Conservation (phyloP, 2,888 invertebrate genomes). For the Acleris laterana region DNA sequence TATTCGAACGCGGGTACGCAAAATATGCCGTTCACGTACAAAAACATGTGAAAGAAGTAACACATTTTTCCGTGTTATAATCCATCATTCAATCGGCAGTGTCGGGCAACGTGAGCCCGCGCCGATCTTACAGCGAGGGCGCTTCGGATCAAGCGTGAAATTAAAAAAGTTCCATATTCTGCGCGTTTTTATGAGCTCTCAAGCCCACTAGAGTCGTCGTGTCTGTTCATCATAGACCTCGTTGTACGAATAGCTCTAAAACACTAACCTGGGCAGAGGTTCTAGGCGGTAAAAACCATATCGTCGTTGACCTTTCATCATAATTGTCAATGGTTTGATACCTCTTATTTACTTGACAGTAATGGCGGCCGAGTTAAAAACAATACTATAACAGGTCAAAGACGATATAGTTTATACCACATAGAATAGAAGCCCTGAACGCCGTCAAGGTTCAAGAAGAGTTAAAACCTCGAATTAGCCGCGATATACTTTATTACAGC, state of each 20-base stretch:
- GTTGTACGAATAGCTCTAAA: not conserved
- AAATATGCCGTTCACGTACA: conserved; percentile 31
- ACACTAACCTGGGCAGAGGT: not conserved
- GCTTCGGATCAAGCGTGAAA: conserved; percentile 78
- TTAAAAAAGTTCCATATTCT: conserved; percentile 77
- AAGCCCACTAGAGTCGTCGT: conserved; percentile 17
- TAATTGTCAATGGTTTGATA: too few relatives aligned
- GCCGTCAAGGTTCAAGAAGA: not conserved
- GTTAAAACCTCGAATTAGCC: too few relatives aligned
- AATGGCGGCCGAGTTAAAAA: too few relatives aligned
- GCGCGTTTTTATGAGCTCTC: conserved; percentile 42
- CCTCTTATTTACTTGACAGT: too few relatives aligned
- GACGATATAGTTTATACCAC: too few relatives aligned
- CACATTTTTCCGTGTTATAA: conserved; percentile 40
- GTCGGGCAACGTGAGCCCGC: conserved; percentile 49
- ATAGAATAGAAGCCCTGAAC: not conserved
- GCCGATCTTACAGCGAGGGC: conserved; percentile 55
- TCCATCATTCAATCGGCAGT: conserved; percentile 53
- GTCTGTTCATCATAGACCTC: not conserved
- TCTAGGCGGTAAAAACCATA: too few relatives aligned
- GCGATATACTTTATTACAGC: too few relatives aligned
- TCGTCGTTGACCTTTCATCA: too few relatives aligned
- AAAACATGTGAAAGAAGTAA: conserved; percentile 16
- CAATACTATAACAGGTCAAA: too few relatives aligned
- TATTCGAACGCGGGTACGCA: not conserved